These are phyloP conservation scores for Hedychridium roseum DNA, from an alignment of 2,888 invertebrate genomes.

Conservation along the genomic window DNA sequence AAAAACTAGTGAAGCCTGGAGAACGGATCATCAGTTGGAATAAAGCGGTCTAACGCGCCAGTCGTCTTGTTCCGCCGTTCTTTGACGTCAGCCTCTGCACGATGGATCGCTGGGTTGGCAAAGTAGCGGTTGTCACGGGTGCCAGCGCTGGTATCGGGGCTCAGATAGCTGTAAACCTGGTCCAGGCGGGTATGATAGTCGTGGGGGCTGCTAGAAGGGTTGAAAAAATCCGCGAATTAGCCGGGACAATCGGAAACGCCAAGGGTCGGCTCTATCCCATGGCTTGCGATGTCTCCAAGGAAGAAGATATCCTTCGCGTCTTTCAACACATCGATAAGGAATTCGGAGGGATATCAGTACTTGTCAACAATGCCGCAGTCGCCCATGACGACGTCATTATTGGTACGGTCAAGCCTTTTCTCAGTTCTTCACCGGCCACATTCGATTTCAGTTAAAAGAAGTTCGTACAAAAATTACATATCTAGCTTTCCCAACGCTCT, in stretches of 20 bases:
- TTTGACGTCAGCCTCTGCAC: no score
- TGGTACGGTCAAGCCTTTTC: conserved; percentile 29
- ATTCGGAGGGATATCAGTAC: conserved; percentile 68
- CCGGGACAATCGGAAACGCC: conserved; percentile 6
- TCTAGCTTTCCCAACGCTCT: no score
- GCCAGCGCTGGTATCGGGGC: conserved; percentile 72
- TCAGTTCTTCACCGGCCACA: no score
- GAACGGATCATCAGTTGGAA: no score
- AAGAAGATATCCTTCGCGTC: conserved; percentile 66
- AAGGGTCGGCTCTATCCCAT: conserved; percentile 57
- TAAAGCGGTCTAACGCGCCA: no score
- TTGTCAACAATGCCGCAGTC: conserved; percentile 70
- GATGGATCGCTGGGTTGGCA: conserved; percentile 71
- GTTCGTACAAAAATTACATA: no score
- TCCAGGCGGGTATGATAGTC: conserved; percentile 66
- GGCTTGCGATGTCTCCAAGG: conserved; percentile 67
- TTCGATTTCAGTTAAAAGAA: no score
- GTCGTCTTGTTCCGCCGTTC: no score
- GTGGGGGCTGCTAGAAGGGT: conserved; percentile 67
- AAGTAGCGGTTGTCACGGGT: conserved; percentile 72
- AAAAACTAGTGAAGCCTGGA: no score
- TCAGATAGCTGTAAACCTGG: conserved; percentile 62
- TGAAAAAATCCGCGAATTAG: conserved; percentile 60
- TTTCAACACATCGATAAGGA: conserved; percentile 66
- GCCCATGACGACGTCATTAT: conserved; percentile 48